Evolutionary conservation across 2,888 invertebrate genomes (phyloP), one percentile per base, ranked within the genome.

Genomic region (Pandemis cinnamomeana): DNA sequence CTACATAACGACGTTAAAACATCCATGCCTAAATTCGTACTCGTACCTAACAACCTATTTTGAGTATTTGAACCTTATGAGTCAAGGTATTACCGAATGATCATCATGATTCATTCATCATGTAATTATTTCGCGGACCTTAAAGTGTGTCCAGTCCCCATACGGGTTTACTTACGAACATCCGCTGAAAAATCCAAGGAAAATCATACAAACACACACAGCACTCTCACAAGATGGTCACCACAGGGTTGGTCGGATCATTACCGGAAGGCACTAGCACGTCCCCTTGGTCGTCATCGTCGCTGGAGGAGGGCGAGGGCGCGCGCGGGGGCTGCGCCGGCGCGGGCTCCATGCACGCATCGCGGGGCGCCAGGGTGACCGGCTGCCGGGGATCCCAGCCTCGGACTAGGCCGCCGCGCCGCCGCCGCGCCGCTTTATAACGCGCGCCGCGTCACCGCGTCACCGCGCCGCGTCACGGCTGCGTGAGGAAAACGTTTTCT

Each of bases 241-340:
- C 53, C 53, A 51, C 51, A 41, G 51, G 27, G 27, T 13, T 41
- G 20, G 36, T 20, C 46, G 11, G 36, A 67, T 62, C 83, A 82
- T 89, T 87, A 95, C 95, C 95, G 83, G 93, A 89, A 71, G 95
- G 95, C 68, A 95, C 93, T 84, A 94, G 90, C 77, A 95, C 95
- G 77, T 91, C 93, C 79, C 79, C 83, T 75, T 84, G 84, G 74
- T 85, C 86, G 78, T 79, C 83, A 75, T 84, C 84, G 74, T 85
- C 86, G 78, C 46, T 46, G 4, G 46, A 46, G 46, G 86, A 84
- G 82, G 48, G 72, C 7, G 71, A 86, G 83, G 78, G 87, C 78
- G 76, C 82, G 77, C 77, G 81, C 78, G 78, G 80, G 78, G 81
- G 87, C 82, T 80, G 84, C 76, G 77, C 87, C 83, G 82, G 84